phyloP scores from a whole-genome alignment of 53 echinoderm and acorn worm genomes.

The Antedon mediterranea region DNA sequence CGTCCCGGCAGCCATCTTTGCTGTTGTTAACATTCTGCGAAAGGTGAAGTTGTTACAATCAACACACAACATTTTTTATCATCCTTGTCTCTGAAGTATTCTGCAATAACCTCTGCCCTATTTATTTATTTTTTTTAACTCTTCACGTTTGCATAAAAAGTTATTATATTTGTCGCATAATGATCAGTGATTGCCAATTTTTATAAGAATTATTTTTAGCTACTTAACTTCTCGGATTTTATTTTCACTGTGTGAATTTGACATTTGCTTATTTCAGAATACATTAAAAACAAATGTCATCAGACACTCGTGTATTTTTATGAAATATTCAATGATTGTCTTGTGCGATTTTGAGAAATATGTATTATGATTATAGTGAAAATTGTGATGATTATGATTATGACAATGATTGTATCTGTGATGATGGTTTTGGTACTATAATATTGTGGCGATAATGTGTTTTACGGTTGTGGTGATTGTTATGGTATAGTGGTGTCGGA shows the following conservation, averaged over 20 bases:
- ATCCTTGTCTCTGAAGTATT: background rate
- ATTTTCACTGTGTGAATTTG: background rate
- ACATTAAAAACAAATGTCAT: no score
- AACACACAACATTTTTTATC: background rate
- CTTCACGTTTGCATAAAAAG: no score
- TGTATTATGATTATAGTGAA: background rate
- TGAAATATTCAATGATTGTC: no score
- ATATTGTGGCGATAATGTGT: no score
- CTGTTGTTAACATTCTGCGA: background rate
- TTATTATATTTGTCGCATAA: background rate
- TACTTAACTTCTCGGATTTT: background rate
- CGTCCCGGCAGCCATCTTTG: background rate
- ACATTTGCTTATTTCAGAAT: background rate
- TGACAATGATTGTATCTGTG: no score
- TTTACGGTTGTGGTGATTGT: no score
- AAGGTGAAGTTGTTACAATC: background rate
- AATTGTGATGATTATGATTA: no score
- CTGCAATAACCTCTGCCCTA: background rate
- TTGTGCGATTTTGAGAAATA: background rate
- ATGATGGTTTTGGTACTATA: no score
- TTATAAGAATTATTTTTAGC: background rate
- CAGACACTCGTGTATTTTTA: no score
- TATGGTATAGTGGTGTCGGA: no score
- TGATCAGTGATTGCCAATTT: background rate
- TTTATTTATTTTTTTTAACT: background rate